These are phyloP conservation scores for Tenodera sinensis DNA, from an alignment of 2,888 invertebrate species.

Conservation along the genomic window DNA sequence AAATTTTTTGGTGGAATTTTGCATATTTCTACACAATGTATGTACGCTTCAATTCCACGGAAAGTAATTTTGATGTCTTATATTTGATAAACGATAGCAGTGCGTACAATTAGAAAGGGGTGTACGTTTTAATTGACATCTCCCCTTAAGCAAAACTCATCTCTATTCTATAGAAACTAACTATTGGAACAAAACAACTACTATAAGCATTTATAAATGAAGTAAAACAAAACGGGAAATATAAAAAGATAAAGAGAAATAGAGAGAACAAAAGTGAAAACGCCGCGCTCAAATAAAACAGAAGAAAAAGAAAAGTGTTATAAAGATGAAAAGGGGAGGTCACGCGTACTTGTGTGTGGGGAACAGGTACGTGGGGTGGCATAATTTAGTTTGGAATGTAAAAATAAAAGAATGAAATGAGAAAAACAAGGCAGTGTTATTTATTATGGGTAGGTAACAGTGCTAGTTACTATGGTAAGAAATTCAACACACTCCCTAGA, in stretches of 20 bases:
- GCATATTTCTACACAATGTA: no score
- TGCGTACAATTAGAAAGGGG: no score
- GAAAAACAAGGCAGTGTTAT: background rate
- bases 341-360: background rate
- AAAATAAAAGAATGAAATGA: background rate
- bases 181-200: no score
- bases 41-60: no score
- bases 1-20: no score
- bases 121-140: no score
- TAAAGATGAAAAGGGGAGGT: background rate
- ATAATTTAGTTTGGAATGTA: background rate
- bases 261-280: background rate
- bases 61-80: no score
- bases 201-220: background rate
- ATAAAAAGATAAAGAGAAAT: background rate
- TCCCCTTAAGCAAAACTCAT: no score
- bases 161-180: no score
- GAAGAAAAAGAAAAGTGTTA: background rate
- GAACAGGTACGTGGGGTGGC: background rate
- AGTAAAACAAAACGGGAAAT: background rate
- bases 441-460: background rate
- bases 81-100: no score
- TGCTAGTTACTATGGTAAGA: background rate
- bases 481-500: background rate
- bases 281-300: background rate